These are phyloP conservation scores for Haplotaxodon microlepis DNA, from an alignment of 2,113 vertebrate genomes.

Conservation along the genomic window DNA sequence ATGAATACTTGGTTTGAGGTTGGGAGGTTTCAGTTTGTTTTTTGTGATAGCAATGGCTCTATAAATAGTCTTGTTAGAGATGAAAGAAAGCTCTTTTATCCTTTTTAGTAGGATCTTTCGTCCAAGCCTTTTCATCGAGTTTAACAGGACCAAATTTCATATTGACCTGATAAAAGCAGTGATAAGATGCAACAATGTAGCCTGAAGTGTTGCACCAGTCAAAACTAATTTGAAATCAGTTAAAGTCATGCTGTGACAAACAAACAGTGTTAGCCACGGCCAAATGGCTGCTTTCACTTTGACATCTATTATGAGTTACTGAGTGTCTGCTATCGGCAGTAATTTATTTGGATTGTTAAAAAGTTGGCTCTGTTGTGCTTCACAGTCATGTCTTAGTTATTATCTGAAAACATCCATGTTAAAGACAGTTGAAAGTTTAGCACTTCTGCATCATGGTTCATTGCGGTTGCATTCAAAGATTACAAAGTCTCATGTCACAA, in stretches of 20 bases:
- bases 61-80: background rate
- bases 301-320: background rate
- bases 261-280: background rate
- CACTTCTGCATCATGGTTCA: background rate
- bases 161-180: background rate
- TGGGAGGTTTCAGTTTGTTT: background rate
- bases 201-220: background rate
- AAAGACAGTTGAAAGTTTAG: background rate
- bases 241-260: background rate
- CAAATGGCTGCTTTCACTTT: background rate
- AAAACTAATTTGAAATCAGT: background rate
- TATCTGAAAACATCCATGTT: background rate
- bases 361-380: background rate
- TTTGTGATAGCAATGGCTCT: background rate
- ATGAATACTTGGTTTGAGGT: slow-evolving; percentile 6
- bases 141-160: background rate
- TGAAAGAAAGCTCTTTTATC: background rate
- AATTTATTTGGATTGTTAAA: background rate
- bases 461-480: background rate
- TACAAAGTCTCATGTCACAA: background rate
- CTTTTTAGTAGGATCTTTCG: background rate
- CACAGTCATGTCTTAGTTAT: background rate
- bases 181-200: background rate
- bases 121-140: background rate
- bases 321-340: background rate